Evolutionary conservation across 2,797 vertebrate genomes (phyloP).

Genomic region (Bryconaethiops microstoma): DNA sequence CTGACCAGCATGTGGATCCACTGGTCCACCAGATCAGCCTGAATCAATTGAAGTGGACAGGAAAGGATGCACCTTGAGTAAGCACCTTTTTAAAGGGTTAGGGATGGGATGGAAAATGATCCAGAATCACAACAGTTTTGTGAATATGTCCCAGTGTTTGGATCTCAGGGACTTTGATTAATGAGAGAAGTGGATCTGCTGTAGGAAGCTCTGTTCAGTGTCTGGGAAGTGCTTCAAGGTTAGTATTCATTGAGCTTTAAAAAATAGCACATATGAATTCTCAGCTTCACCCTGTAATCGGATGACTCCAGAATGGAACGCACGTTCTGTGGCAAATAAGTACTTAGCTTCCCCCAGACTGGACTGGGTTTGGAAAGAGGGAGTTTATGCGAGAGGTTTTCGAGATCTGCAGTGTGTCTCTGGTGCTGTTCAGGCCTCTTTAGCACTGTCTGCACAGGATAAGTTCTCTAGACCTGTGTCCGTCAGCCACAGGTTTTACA

Average conservation of each 20-base stretch:
- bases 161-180: background rate
- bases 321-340: slow-evolving; percentile 9
- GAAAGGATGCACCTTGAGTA: too few species aligned
- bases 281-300: slow-evolving; percentile 21
- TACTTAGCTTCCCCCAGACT: background rate
- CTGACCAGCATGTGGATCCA: too few species aligned
- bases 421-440: background rate
- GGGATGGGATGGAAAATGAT: background rate
- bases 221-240: slow-evolving; percentile 10
- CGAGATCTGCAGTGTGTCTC: slow-evolving; percentile 34
- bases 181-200: background rate
- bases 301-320: slow-evolving; percentile 7
- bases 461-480: too few species aligned
- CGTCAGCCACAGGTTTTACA: too few species aligned
- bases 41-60: too few species aligned
- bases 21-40: too few species aligned
- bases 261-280: slow-evolving; percentile 16
- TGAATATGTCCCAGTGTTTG: background rate
- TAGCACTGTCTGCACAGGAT: too few species aligned
- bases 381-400: slow-evolving; percentile 18
- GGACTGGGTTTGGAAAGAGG: slow-evolving; percentile 2
- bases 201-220: slow-evolving; percentile 10
- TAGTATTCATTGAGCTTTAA: slow-evolving; percentile 16
- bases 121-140: background rate
- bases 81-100: too few species aligned